Evolutionary conservation across 2,113 vertebrate genomes (phyloP).

Genomic region (Coptodon bakossiorum): DNA sequence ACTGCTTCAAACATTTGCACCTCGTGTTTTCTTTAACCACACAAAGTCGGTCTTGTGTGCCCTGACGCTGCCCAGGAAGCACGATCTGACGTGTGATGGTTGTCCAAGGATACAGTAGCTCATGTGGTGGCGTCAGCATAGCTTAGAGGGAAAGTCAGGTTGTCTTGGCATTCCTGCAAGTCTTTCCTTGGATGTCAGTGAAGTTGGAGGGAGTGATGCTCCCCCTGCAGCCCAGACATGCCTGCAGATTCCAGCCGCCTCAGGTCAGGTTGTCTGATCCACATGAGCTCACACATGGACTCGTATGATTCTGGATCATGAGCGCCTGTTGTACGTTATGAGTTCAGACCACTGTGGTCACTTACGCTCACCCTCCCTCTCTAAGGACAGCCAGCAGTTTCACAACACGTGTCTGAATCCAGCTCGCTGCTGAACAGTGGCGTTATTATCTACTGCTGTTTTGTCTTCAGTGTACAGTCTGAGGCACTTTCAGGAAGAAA

Average conservation of each 20-base stretch:
- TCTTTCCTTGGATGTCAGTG: not conserved
- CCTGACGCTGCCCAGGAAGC: conserved; percentile 28
- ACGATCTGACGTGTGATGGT: conserved; percentile 29
- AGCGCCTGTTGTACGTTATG: conserved; percentile 1
- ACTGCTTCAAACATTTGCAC: conserved; percentile 31
- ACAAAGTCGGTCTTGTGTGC: conserved; percentile 57
- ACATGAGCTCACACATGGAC: conserved; percentile 18
- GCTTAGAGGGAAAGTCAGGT: not conserved
- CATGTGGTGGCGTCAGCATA: conserved; percentile 7
- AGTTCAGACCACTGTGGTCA: conserved; percentile 2
- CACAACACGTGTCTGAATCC: not conserved
- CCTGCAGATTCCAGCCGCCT: not conserved
- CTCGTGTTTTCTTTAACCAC: conserved; percentile 37
- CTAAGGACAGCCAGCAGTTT: conserved; percentile 43
- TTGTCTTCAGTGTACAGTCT: conserved; percentile 4
- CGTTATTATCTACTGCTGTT: conserved; percentile 32
- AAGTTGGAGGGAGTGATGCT: conserved; percentile 8
- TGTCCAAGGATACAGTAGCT: conserved; percentile 47
- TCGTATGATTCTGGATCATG: not conserved
- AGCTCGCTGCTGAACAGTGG: conserved; percentile 30
- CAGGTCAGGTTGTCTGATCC: not conserved
- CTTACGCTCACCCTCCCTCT: not conserved
- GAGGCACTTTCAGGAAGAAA: not conserved
- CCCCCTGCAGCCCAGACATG: not conserved
- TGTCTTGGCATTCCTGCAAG: conserved; percentile 8